Conservation (phyloP, 64 coral and sea anemone genomes). For the Astreopora myriophthalma region DNA sequence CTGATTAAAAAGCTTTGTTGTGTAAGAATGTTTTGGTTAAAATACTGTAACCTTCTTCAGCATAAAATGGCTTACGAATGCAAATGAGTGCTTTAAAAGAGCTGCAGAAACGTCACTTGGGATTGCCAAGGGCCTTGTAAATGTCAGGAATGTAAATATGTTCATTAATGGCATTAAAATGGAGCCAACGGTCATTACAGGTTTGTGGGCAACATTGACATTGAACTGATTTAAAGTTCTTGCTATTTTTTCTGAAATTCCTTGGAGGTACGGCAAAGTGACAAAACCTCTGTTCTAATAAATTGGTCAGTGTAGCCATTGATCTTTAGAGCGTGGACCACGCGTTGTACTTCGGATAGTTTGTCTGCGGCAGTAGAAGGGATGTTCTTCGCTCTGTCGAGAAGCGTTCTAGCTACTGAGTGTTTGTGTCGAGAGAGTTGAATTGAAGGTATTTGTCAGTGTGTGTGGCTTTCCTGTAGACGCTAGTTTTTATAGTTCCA, state of each 20-base stretch:
- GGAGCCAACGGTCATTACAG: background rate
- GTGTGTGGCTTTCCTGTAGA: conserved; percentile 15
- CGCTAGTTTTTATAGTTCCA: conserved; percentile 7
- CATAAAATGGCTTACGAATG: no score
- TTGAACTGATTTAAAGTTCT: no score
- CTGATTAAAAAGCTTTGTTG: no score
- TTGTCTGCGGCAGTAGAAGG: background rate
- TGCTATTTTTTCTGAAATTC: background rate
- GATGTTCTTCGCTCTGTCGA: conserved; percentile 14
- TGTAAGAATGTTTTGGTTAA: no score
- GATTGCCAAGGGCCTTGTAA: no score
- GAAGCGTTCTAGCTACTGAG: conserved; percentile 7
- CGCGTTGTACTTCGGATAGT: background rate
- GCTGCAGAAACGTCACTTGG: no score
- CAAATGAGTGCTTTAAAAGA: no score
- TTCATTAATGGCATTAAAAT: no score
- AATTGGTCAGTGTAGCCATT: background rate
- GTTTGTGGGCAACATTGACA: conserved; percentile 3
- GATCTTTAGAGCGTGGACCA: background rate
- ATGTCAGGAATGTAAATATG: no score
- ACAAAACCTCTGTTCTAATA: conserved; percentile 20
- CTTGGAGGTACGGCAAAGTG: background rate
- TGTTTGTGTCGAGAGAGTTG: conserved; percentile 34
- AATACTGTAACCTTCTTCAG: no score
- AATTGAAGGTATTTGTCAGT: conserved; percentile 4